Percentiles rank a stretch among this genome's conserved stretches.
Conservation (phyloP, 2,113 vertebrate species). For the Phaethon lepturus region DNA sequence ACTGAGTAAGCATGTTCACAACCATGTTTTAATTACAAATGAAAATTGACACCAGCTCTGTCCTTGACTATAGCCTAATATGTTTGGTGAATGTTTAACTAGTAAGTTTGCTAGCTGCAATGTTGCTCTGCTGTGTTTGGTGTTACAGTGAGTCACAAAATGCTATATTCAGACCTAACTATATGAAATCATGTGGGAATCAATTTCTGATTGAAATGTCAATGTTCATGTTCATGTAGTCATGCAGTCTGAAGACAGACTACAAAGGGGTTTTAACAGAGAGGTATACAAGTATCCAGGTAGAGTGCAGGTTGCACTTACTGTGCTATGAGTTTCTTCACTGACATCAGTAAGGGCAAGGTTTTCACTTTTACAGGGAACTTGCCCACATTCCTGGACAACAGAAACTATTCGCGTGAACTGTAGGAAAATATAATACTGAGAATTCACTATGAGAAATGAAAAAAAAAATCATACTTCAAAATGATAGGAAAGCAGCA, state of each 20-base stretch:
- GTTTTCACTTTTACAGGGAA: neutral
- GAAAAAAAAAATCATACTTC: neutral
- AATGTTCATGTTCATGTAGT: neutral
- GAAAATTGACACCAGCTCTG: neutral
- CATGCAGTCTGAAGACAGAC: neutral
- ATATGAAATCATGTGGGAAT: neutral
- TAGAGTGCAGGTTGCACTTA: neutral
- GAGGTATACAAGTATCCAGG: neutral
- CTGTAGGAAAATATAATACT: neutral
- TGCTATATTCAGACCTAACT: neutral
- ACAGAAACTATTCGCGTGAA: neutral
- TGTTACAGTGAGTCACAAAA: neutral
- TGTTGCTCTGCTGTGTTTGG: fast-evolving
- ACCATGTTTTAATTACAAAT: neutral
- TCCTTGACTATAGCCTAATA: neutral
- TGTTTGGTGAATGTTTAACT: neutral
- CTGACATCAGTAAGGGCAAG: neutral
- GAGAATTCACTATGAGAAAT: neutral
- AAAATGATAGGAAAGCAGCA: neutral
- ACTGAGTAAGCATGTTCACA: neutral
- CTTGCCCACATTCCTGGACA: neutral
- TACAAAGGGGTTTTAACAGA: neutral
- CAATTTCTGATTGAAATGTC: neutral
- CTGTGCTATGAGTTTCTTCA: neutral
- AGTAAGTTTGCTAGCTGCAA: neutral